A percentile compares a stretch with the other conserved stretches of the same genome.
Evolutionary conservation across 2,797 vertebrate species (phyloP).

Genomic region (Harpagifer antarcticus): DNA sequence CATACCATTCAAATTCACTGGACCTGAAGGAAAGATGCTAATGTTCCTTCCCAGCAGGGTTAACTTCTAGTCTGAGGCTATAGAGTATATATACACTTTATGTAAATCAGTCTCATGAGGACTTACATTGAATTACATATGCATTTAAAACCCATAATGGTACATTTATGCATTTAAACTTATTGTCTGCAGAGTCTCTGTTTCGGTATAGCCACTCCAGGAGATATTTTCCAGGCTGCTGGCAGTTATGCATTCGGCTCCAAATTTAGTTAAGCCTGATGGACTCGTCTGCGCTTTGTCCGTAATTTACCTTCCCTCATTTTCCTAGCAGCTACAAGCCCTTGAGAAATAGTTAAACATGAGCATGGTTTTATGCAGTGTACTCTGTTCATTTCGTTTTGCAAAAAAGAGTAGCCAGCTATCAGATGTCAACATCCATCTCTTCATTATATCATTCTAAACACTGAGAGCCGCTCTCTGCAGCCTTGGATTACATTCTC

Average conservation of each 20-base stretch:
- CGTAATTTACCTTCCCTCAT: slow-evolving; percentile 48
- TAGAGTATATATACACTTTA: slow-evolving; percentile 38
- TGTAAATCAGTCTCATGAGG: slow-evolving; percentile 57
- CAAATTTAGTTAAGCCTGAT: slow-evolving; percentile 58
- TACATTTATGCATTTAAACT: slow-evolving; percentile 43
- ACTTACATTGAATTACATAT: slow-evolving; percentile 59
- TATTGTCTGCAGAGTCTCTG: slow-evolving; percentile 18
- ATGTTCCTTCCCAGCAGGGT: slow-evolving; percentile 45
- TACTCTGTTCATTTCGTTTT: slow-evolving; percentile 42
- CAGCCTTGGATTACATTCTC: slow-evolving; percentile 22
- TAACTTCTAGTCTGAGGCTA: slow-evolving; percentile 21
- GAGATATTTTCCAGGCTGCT: slow-evolving; percentile 40
- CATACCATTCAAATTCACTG: slow-evolving; percentile 50
- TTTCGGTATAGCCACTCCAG: slow-evolving; percentile 19
- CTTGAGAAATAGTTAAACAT: slow-evolving; percentile 50
- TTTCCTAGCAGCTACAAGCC: slow-evolving; percentile 43
- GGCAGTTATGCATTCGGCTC: slow-evolving; percentile 48
- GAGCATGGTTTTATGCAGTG: slow-evolving; percentile 31
- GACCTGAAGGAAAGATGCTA: slow-evolving; percentile 55
- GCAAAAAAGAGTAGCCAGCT: slow-evolving; percentile 46
- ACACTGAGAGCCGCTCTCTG: slow-evolving; percentile 25
- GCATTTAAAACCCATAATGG: slow-evolving; percentile 24
- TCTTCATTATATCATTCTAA: slow-evolving; percentile 53
- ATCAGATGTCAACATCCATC: slow-evolving; percentile 66
- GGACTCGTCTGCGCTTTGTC: slow-evolving; percentile 45